phyloP scores from a whole-genome alignment of 2,113 vertebrate species.

The Campylomormyrus tamandua region DNA sequence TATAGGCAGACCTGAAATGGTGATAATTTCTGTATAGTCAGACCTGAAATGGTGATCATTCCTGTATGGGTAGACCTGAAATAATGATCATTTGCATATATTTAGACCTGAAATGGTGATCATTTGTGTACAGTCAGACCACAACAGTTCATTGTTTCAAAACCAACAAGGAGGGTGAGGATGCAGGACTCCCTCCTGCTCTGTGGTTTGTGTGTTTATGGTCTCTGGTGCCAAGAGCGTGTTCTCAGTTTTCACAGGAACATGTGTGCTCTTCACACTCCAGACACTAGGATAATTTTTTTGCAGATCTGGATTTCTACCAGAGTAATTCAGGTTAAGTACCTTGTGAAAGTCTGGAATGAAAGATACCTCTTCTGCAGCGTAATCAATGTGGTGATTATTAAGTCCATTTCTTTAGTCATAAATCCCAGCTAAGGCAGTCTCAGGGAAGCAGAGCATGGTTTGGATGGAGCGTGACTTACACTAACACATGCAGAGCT shows the following conservation, averaged over 20 bases:
- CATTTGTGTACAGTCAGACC: neutral
- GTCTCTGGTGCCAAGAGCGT: constrained; percentile 11
- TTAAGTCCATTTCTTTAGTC: neutral
- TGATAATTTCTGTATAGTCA: neutral
- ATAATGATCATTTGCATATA: no score
- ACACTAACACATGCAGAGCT: neutral
- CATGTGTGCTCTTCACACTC: neutral
- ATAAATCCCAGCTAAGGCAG: neutral
- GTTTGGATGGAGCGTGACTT: neutral
- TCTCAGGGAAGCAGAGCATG: neutral
- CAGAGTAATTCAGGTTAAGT: neutral
- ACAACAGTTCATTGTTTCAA: neutral
- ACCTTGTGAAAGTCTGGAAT: neutral
- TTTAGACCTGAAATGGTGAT: neutral
- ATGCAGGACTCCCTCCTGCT: constrained; percentile 19
- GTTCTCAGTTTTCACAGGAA: neutral
- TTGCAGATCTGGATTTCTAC: neutral
- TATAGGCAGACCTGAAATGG: neutral
- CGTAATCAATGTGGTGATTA: neutral
- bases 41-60: neutral
- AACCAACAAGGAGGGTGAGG: neutral
- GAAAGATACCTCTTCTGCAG: neutral
- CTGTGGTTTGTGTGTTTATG: constrained; percentile 15
- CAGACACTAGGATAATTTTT: neutral
- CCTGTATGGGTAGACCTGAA: no score